Base-by-base conservation (phyloP, 2,888 invertebrate species). In the Fragum fragum region DNA sequence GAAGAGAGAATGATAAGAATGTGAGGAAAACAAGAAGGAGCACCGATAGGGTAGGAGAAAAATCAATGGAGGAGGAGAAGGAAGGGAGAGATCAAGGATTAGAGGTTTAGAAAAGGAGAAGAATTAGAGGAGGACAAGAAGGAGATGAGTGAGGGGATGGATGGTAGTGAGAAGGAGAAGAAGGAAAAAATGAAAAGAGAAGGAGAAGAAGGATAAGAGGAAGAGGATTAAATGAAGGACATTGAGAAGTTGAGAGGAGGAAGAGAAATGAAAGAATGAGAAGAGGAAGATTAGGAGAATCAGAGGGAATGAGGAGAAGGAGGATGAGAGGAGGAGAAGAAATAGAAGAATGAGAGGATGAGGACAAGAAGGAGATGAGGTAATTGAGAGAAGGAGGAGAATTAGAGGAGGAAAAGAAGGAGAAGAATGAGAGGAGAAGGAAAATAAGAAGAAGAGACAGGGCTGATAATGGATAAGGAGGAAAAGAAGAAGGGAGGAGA, bases 111-210 rank as follows among this genome's bases (percentile, higher is more conserved):
- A 16, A 47, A 47, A 47, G 47, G 47, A n/a, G n/a, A n/a, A n/a
- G n/a, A 61, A 21, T n/a, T 26, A 7, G 6, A 61, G 61, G 11
- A 16, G 29, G 18, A 29, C 23, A 61, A 29, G 61, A 93, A 83
- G 82, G 89, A 29, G 81, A 81, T 36, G 32, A 59, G n/a, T n/a
- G n/a, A n/a, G n/a, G n/a, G n/a, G n/a, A n/a, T n/a, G n/a, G n/a
- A n/a, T n/a, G n/a, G n/a, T n/a, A n/a, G n/a, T n/a, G n/a, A 23
- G 39, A 39, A 66, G 32, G 11, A 39, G 39, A 39, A 39, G 39
- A 66, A 66, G 66, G 21, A 39, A 9, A 66, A 39, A 21, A 23
- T 32, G 39, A 23, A 66, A 36, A 36, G n/a, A 36, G 66, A 66
- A 39, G 39, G n/a, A 66, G 32, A 23, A 32, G 32, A 23, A 39